These are phyloP conservation scores for Troilus luridus DNA, from an alignment of 2,888 invertebrate species.

Conservation along the genomic window DNA sequence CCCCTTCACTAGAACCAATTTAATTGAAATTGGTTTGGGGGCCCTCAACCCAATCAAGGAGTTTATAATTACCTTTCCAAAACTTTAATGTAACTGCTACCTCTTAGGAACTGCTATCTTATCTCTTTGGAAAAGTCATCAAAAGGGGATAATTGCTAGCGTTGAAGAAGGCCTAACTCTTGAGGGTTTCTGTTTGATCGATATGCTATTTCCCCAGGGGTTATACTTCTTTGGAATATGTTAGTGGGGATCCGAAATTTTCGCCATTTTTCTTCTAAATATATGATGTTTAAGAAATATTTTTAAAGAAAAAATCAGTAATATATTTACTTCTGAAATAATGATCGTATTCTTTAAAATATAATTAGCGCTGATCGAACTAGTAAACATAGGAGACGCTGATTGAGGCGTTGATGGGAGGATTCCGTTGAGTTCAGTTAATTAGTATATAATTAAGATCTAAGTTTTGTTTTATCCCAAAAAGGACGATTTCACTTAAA, in stretches of 20 bases:
- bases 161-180: background rate
- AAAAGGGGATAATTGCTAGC: slow-evolving; percentile 9
- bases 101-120: slow-evolving; percentile 22
- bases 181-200: background rate
- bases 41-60: background rate
- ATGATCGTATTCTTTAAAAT: no score
- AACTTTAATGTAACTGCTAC: slow-evolving; percentile 33
- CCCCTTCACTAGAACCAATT: slow-evolving; percentile 11
- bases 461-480: no score
- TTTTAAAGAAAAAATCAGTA: no score
- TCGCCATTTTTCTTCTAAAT: no score
- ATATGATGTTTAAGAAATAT: no score
- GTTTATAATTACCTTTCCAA: slow-evolving; percentile 43
- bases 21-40: slow-evolving; percentile 20
- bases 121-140: slow-evolving; percentile 46
- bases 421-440: no score
- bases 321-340: no score
- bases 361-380: no score
- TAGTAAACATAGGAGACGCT: no score
- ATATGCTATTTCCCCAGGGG: background rate
- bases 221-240: background rate
- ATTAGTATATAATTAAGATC: no score
- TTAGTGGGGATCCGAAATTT: background rate
- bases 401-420: no score
- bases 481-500: no score